phyloP scores from a whole-genome alignment of 1,140 invertebrate species.

The Drosophila setifemur region DNA sequence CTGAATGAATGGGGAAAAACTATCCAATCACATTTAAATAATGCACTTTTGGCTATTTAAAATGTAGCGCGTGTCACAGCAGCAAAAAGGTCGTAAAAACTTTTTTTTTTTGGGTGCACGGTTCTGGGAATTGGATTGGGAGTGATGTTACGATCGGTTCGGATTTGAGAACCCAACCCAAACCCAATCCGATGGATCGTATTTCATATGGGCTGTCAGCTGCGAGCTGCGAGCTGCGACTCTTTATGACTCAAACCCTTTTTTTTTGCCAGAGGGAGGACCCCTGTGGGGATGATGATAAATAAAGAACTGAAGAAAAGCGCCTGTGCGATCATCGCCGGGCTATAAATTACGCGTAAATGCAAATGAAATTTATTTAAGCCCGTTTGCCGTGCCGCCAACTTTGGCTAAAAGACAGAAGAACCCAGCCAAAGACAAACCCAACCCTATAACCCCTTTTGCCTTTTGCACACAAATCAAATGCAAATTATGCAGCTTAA shows the following conservation, averaged over 20 bases:
- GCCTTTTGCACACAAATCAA: slow-evolving; percentile 69
- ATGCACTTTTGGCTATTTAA: slow-evolving; percentile 44
- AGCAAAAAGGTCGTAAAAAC: slow-evolving; percentile 41
- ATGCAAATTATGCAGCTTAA: slow-evolving; percentile 77
- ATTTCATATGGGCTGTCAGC: slow-evolving; percentile 56
- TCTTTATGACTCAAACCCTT: slow-evolving; percentile 64
- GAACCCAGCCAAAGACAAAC: background rate
- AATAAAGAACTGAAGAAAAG: background rate
- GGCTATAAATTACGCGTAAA: slow-evolving; percentile 59
- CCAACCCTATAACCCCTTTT: slow-evolving; percentile 28
- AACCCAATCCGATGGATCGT: slow-evolving; percentile 34
- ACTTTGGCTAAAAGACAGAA: slow-evolving; percentile 8
- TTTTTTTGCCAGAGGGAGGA: slow-evolving; percentile 31
- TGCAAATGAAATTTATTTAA: slow-evolving; percentile 55
- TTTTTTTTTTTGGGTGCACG: background rate
- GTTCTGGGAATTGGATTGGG: slow-evolving; percentile 16
- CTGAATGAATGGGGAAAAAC: slow-evolving; percentile 35
- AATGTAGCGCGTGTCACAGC: slow-evolving; percentile 73
- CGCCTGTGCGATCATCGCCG: slow-evolving; percentile 39
- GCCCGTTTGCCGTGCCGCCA: slow-evolving; percentile 18
- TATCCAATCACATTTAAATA: slow-evolving; percentile 72
- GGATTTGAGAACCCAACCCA: slow-evolving; percentile 14
- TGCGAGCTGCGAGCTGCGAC: slow-evolving; percentile 12
- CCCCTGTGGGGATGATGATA: slow-evolving; percentile 45
- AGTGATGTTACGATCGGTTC: slow-evolving; percentile 14